Evolutionary conservation across 2,888 invertebrate species (phyloP).

Genomic region (Acrobasis repandana): DNA sequence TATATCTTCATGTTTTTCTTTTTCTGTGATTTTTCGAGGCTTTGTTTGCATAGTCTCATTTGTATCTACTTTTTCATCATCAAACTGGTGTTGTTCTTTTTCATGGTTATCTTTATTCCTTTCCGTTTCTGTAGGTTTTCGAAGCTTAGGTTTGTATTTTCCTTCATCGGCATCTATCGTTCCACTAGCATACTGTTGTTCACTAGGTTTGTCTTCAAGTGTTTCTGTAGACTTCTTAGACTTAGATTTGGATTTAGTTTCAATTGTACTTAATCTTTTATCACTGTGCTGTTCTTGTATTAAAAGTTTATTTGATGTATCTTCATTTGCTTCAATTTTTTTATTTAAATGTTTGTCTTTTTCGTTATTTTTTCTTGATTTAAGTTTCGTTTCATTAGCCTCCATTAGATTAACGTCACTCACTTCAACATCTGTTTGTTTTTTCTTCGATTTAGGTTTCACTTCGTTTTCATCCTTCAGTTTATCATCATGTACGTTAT

Average conservation of each 20-base stretch:
- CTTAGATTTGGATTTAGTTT: background rate
- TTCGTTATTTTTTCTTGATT: conserved; percentile 1
- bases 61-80: too few relatives aligned
- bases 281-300: background rate
- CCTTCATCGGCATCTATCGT: too few relatives aligned
- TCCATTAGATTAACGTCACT: background rate
- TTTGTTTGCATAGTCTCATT: too few relatives aligned
- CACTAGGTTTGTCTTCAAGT: background rate
- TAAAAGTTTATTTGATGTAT: background rate
- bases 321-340: background rate
- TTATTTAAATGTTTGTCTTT: background rate
- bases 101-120: too few relatives aligned
- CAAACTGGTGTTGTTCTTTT: too few relatives aligned
- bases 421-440: background rate
- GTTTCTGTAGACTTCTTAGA: background rate
- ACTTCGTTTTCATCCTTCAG: background rate
- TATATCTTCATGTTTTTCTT: background rate
- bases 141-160: background rate
- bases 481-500: background rate
- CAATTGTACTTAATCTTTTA: background rate
- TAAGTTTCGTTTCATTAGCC: background rate
- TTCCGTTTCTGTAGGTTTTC: too few relatives aligned
- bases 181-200: too few relatives aligned
- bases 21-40: too few relatives aligned
- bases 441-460: background rate